These are phyloP conservation scores for Coluber constrictor DNA, from an alignment of 2,797 vertebrate species.

Conservation along the genomic window DNA sequence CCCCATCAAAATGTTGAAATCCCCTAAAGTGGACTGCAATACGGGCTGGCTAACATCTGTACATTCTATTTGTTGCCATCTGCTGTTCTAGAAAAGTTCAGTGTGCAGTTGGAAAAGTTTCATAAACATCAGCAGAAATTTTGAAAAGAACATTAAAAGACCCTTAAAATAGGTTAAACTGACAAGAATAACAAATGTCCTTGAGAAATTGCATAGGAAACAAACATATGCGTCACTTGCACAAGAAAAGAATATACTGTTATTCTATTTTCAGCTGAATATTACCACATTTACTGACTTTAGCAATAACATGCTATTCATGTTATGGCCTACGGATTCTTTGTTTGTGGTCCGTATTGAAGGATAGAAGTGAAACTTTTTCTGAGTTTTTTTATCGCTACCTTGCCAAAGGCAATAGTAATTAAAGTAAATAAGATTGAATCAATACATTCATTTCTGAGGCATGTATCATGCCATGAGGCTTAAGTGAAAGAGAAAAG, in stretches of 20 bases:
- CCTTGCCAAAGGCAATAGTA: neutral
- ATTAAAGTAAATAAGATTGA: constrained; percentile 29
- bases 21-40: neutral
- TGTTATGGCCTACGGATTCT: neutral
- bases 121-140: neutral
- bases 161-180: neutral
- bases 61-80: neutral
- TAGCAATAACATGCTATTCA: neutral
- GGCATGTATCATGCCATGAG: constrained; percentile 24
- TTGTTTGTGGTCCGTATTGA: neutral
- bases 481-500: constrained; percentile 35
- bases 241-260: neutral
- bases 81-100: neutral
- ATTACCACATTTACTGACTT: neutral
- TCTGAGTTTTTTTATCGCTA: constrained; percentile 17
- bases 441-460: constrained; percentile 28
- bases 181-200: neutral
- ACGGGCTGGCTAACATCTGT: neutral
- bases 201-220: neutral
- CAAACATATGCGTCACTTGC: neutral
- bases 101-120: neutral
- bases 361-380: neutral
- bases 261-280: neutral
- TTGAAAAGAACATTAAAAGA: neutral
- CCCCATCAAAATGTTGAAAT: neutral